Evolutionary conservation across 2,113 vertebrate species (phyloP), one percentile per base, ranked within the genome.

Genomic region (Chrysemys picta): DNA sequence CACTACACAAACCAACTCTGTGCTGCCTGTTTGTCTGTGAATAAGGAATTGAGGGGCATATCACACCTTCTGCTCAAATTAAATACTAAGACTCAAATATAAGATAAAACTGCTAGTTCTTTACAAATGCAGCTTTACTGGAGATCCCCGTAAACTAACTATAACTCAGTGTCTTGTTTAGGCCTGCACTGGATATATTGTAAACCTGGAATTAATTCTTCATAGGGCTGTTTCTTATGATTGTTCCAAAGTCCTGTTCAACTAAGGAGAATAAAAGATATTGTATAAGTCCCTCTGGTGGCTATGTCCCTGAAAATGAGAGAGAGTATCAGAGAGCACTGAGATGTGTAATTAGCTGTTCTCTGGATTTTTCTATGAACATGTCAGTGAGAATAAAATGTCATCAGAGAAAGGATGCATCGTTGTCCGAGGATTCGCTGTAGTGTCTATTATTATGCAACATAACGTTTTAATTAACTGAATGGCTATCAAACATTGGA

Each of bases 131-230:
- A 90, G 47, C 25, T 3, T 1, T 82, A 80, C 27, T 52, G n/a
- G 42, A 56, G 86, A 6, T 35, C 81, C 82, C 85, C 31, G 59
- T 88, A 72, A 56, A 89, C 31, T 57, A 16, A 83, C 56, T 91
- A 78, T 86, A 88, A 89, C 38, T 59, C 35, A 90, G 89, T 65
- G 89, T 45, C 49, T 95, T 95, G 90, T 93, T 89, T 82, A 35
- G 10, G 62, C 19, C 92, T 79, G 14, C 14, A 90, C 10, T n/a
- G 53, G 24, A 12, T 42, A 47, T 10, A 12, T 13, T 89, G 57
- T n/a, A 93, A 96, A 93, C 76, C 85, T 80, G 57, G 54, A 94
- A 97, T 95, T 94, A 93, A 95, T 91, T 91, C 84, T 95, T 95
- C 78, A 84, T 89, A 25, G 94, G 47, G 56, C 80, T 90, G 84